Evolutionary conservation across 1,140 invertebrate species (phyloP).

Genomic region (Drosophila ogumai): DNA sequence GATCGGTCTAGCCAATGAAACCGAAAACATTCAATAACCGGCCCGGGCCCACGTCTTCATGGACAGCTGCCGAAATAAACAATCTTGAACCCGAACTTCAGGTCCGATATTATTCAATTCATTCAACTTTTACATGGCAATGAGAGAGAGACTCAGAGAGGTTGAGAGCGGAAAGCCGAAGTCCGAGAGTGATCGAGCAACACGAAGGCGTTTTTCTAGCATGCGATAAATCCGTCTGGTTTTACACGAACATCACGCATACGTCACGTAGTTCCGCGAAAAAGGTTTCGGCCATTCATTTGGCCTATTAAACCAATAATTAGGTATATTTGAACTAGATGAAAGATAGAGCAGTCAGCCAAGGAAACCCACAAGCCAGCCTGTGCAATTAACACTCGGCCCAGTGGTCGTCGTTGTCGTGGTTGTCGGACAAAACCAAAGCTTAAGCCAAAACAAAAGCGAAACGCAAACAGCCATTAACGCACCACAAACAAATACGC

Average conservation of each 20-base stretch:
- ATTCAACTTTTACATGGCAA: slow-evolving; percentile 78
- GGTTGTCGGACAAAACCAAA: slow-evolving; percentile 9
- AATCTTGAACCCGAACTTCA: slow-evolving; percentile 73
- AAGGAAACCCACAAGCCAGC: slow-evolving; percentile 41
- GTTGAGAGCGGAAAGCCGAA: not conserved
- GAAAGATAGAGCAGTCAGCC: slow-evolving; percentile 39
- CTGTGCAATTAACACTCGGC: slow-evolving; percentile 52
- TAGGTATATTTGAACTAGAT: slow-evolving; percentile 51
- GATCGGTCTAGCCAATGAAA: slow-evolving; percentile 68
- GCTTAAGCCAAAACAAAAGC: slow-evolving; percentile 12
- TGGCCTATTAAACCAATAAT: slow-evolving; percentile 54
- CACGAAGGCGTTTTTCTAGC: slow-evolving; percentile 37
- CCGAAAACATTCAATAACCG: slow-evolving; percentile 70
- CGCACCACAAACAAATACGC: slow-evolving; percentile 49
- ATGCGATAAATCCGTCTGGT: slow-evolving; percentile 51
- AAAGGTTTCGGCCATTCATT: slow-evolving; percentile 32
- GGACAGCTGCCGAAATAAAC: slow-evolving; percentile 65
- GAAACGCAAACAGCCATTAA: slow-evolving; percentile 46
- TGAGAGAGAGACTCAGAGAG: slow-evolving; percentile 25
- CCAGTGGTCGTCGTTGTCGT: slow-evolving; percentile 16
- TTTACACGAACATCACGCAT: slow-evolving; percentile 46
- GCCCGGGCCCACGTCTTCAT: slow-evolving; percentile 44
- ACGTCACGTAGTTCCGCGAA: slow-evolving; percentile 52
- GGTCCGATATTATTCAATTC: slow-evolving; percentile 64
- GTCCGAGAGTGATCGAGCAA: not conserved